Base-by-base conservation (phyloP, 2,888 invertebrate species). In the Ceraclea dissimilis region DNA sequence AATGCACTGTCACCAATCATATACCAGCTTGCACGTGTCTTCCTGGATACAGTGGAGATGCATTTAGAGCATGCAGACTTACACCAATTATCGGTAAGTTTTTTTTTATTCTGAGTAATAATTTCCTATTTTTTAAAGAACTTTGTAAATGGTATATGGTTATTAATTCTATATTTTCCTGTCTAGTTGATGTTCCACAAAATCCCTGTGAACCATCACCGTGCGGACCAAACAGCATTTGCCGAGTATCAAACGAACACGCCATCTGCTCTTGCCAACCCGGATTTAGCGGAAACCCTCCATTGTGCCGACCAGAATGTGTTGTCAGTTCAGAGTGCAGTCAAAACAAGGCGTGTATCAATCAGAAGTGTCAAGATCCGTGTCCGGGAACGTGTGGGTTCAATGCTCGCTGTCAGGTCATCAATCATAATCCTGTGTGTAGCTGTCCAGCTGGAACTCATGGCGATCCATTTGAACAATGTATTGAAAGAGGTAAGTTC, bases 1-100 rank as follows among this genome's bases (percentile, higher is more conserved):
- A 89, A 70, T 93, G 93, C 67, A 78, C 79, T 31, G 90, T 91
- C 0, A 82, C 85, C 2, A 90, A 89, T 67, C 93, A 93, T 66
- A 78, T 90, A 58, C 91, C 93, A 17, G 82, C 85, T 6, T 93
- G 93, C 67, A 82, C 86, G 39, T 93, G 93, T 65, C 73, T 82
- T 26, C 79, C 78, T 60, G 90, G 90, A 22, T 86, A 83, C 65
- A 81, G 84, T 63, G 93, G 93, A 10, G 89, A 93, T 80, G 91
- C 93, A 47, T 90, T 90, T 68, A 82, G 82, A 16, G 84, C 87
- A 4, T 92, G 91, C 67, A 82, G 86, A 63, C 78, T 73, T 63
- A 77, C 78, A 67, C 74, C 77, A 58, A 66, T 69, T 63, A 69
- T 71, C 69, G 71, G 85, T 85, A 77, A 79, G 82, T 78, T 52